These are phyloP conservation scores for Epinotia demarniana DNA, from an alignment of 2,888 invertebrate genomes.

Conservation along the genomic window DNA sequence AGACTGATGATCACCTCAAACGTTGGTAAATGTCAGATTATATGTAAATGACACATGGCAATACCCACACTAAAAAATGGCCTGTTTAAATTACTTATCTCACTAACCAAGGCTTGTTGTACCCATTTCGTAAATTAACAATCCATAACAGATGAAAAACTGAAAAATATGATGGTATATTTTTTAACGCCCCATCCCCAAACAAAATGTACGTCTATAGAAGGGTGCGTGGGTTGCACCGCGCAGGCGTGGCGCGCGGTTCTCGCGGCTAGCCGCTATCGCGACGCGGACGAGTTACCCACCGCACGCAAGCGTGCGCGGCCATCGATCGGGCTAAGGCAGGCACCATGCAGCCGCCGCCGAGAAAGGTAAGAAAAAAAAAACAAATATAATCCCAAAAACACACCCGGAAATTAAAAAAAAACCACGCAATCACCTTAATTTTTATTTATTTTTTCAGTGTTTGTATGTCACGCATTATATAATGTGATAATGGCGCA, in stretches of 20 bases:
- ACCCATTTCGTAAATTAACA: not conserved
- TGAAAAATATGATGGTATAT: too few relatives aligned
- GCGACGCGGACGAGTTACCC: conserved; percentile 61
- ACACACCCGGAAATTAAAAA: not conserved
- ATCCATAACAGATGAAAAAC: not conserved
- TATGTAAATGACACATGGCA: not conserved
- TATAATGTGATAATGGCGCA: conserved; percentile 29
- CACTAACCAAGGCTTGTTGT: not conserved
- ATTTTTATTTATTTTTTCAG: not conserved
- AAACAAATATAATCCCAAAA: not conserved
- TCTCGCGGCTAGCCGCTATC: conserved; percentile 54
- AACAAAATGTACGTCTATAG: conserved; percentile 27
- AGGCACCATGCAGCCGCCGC: conserved; percentile 91
- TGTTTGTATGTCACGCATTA: conserved; percentile 13
- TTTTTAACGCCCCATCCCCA: not conserved
- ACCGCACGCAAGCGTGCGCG: conserved; percentile 60
- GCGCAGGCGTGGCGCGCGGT: conserved; percentile 51
- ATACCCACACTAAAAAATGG: not conserved
- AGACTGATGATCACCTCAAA: not conserved
- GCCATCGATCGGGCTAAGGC: conserved; percentile 58
- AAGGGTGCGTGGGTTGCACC: conserved; percentile 47
- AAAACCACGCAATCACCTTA: not conserved
- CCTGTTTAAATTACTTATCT: not conserved
- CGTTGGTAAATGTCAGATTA: not conserved
- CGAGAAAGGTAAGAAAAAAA: conserved; percentile 89